Evolutionary conservation across 2,888 invertebrate species (phyloP), one percentile per base, ranked within the genome.

Genomic region (Coenonympha arcania): DNA sequence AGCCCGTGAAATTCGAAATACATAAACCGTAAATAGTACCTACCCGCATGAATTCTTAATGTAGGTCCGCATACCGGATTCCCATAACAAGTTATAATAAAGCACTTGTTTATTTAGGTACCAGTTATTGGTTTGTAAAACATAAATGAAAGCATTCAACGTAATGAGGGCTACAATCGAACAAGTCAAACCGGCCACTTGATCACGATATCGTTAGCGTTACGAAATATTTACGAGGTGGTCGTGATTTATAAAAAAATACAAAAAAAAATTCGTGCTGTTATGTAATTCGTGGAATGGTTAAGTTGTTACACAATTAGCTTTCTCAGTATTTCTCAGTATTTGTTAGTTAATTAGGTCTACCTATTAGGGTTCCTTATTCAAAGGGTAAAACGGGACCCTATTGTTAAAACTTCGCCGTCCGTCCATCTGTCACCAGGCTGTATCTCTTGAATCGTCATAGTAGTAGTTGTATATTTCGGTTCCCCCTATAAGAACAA

Each of bases 171-270:
- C 34, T 31, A 15, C 30, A 44, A 44, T 30, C 39, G 28, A 51
- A 51, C 50, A 28, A 45, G 50, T 54, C 48, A 28, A 43, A 54
- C 9, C 18, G 51, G 26, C 33, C 33, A 33, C 22, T 31, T 39
- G 44, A 44, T 20, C 22, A 45, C 39, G 39, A 33, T 50, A 40
- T 50, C 26, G 22, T 26, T 50, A n/a, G n/a, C 24, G 34, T 50
- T 54, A 40, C 50, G 51, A 51, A 51, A 44, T 33, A 34, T 48
- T 42, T 37, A 45, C 41, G 26, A 45, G 36, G 28, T 54, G 22
- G 37, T 39, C 43, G 43, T 44, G 43, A 50, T 44, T 26, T 33
- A 6, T 43, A 48, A 46, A 50, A 47, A 44, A 22, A 18, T 22
- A n/a, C n/a, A n/a, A n/a, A 48, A 18, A 31, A 48, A 44, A 54